Conservation (phyloP, 2,888 invertebrate genomes). For the Sarcophaga subvicina region DNA sequence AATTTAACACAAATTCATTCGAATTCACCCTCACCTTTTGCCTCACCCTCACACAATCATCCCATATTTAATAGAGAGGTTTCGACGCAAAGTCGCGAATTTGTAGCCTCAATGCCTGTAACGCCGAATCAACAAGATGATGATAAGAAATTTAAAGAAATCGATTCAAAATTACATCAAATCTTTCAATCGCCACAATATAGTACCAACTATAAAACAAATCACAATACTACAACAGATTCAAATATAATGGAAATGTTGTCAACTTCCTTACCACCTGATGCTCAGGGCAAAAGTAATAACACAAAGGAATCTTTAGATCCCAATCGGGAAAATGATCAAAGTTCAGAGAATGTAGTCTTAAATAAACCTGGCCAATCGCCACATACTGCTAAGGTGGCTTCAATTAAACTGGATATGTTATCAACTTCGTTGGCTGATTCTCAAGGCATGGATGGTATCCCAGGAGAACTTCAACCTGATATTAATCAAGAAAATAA, state of each 20-base stretch:
- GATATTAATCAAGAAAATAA: constrained; percentile 11
- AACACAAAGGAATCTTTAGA: constrained; percentile 71
- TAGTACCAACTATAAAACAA: constrained; percentile 6
- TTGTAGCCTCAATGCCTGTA: constrained; percentile 36
- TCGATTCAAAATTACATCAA: constrained; percentile 72
- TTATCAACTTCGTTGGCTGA: not conserved
- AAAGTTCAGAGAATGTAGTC: not conserved
- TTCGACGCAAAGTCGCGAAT: constrained; percentile 14
- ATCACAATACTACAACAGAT: not conserved
- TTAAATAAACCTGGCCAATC: constrained; percentile 28
- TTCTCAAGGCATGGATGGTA: constrained; percentile 46
- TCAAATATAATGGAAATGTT: not conserved
- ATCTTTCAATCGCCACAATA: constrained; percentile 73
- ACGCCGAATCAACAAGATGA: constrained; percentile 68
- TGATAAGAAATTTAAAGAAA: constrained; percentile 71
- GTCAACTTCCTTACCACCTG: not conserved
- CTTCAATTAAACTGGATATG: not conserved
- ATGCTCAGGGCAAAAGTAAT: constrained; percentile 32
- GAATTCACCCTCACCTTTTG: constrained; percentile 3
- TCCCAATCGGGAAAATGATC: constrained; percentile 13
- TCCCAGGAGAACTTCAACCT: constrained; percentile 71
- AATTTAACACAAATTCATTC: not conserved
- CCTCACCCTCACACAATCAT: constrained; percentile 67
- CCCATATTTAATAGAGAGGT: constrained; percentile 71
- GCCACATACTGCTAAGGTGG: constrained; percentile 45